These are phyloP conservation scores for Aleiodes testaceus DNA, from an alignment of 2,888 invertebrate genomes.

Conservation along the genomic window DNA sequence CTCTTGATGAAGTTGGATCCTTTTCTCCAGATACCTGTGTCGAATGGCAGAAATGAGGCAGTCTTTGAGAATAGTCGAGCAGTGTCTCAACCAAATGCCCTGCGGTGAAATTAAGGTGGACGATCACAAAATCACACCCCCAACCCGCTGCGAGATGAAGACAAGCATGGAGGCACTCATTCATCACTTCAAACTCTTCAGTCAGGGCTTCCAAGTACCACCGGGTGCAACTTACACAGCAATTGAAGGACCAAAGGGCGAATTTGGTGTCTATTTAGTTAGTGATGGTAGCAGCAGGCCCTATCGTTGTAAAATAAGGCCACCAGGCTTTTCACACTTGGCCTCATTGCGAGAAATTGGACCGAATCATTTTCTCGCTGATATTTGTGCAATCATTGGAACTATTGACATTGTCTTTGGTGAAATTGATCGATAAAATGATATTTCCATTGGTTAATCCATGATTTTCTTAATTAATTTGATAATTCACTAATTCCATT, in stretches of 20 bases:
- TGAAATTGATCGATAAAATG: slow-evolving; percentile 89
- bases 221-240: slow-evolving; percentile 97
- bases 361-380: slow-evolving; percentile 92
- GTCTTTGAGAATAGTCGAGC: slow-evolving; percentile 93
- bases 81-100: slow-evolving; percentile 99
- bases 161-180: slow-evolving; percentile 97
- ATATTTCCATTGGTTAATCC: not conserved
- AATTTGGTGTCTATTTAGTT: slow-evolving; percentile 97
- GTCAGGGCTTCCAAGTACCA: slow-evolving; percentile 97
- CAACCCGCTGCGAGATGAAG: slow-evolving; percentile 96
- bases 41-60: slow-evolving; percentile 97
- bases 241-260: slow-evolving; percentile 97
- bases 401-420: slow-evolving; percentile 95
- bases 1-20: not conserved
- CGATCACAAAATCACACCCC: slow-evolving; percentile 94
- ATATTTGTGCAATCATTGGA: slow-evolving; percentile 98
- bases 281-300: slow-evolving; percentile 97
- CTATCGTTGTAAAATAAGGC: slow-evolving; percentile 94
- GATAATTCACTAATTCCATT: not conserved
- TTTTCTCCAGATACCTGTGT: slow-evolving; percentile 82
- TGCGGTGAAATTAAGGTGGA: slow-evolving; percentile 94
- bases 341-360: slow-evolving; percentile 92
- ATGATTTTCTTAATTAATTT: not conserved
- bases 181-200: slow-evolving; percentile 98
- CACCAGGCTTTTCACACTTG: slow-evolving; percentile 89